Percentiles rank a stretch among this genome's conserved stretches.
phyloP scores from a whole-genome alignment of 2,888 invertebrate genomes.

The Campoplex nolae region DNA sequence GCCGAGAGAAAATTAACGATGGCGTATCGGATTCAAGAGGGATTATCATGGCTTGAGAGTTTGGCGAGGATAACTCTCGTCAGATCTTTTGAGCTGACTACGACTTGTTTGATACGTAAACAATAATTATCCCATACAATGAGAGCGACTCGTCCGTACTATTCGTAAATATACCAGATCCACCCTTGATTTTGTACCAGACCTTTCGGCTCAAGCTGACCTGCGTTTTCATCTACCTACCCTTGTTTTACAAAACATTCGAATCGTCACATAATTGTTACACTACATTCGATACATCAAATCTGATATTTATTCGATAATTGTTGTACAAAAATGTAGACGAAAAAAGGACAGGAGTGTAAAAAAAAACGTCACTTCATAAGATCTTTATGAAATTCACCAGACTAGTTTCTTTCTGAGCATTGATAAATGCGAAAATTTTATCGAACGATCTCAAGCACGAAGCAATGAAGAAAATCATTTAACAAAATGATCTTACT shows the following conservation, averaged over 20 bases:
- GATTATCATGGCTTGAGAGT: slow-evolving; percentile 8
- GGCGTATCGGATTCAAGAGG: slow-evolving; percentile 12
- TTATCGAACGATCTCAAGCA: slow-evolving; percentile 29
- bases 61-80: slow-evolving; percentile 37
- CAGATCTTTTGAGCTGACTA: slow-evolving; percentile 49
- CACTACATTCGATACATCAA: neutral
- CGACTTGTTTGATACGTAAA: slow-evolving; percentile 79
- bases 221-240: no score
- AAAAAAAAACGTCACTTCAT: neutral
- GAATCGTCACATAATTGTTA: neutral
- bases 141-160: slow-evolving; percentile 72
- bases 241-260: neutral
- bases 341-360: neutral
- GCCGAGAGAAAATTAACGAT: slow-evolving; percentile 29
- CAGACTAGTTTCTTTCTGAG: neutral
- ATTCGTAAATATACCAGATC: slow-evolving; percentile 12
- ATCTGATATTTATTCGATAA: neutral
- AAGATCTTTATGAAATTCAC: neutral
- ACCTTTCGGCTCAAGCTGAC: neutral
- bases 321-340: neutral
- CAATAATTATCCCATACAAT: slow-evolving; percentile 80
- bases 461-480: neutral
- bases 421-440: neutral
- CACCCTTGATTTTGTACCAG: slow-evolving; percentile 4
- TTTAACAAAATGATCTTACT: no score